These are phyloP conservation scores for Parazoanthus swiftii DNA, from an alignment of 92 coral and sea anemone species.

Conservation along the genomic window DNA sequence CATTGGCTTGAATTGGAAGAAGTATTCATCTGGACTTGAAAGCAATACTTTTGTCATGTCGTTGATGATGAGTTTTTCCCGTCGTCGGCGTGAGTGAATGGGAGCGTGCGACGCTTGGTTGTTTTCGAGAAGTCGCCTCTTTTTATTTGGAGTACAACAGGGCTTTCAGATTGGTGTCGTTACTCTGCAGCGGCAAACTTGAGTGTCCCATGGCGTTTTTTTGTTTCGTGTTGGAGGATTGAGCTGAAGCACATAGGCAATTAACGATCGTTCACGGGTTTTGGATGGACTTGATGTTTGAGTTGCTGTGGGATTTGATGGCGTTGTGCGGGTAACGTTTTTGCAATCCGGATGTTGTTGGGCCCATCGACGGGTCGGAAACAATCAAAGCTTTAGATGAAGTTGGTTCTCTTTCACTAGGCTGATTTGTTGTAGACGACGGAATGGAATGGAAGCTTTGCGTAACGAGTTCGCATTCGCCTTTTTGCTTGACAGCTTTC, in stretches of 20 bases:
- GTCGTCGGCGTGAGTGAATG: neutral
- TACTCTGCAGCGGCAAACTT: neutral
- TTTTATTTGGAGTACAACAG: slow-evolving; percentile 3
- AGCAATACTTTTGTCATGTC: slow-evolving; percentile 44
- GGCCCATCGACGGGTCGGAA: neutral
- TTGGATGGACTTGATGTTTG: neutral
- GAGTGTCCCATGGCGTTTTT: too few relatives aligned
- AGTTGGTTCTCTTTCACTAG: neutral
- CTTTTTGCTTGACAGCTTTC: neutral
- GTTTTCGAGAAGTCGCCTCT: neutral
- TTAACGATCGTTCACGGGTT: neutral
- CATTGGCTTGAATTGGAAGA: too few relatives aligned
- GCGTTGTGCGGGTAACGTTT: too few relatives aligned
- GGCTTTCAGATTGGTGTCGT: neutral
- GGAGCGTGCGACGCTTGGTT: neutral
- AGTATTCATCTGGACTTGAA: too few relatives aligned
- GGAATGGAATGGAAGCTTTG: too few relatives aligned
- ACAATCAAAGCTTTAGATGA: neutral
- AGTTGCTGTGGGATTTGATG: neutral
- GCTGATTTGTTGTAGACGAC: neutral
- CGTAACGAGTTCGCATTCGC: too few relatives aligned
- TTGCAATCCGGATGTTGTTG: too few relatives aligned
- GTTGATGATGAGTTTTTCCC: slow-evolving; percentile 42
- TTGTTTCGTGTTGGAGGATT: too few relatives aligned
- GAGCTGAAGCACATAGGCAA: too few relatives aligned